A percentile compares a stretch with the other conserved stretches of the same genome.
Evolutionary conservation across 1,140 invertebrate species (phyloP).

Genomic region (Cotesia typhae): DNA sequence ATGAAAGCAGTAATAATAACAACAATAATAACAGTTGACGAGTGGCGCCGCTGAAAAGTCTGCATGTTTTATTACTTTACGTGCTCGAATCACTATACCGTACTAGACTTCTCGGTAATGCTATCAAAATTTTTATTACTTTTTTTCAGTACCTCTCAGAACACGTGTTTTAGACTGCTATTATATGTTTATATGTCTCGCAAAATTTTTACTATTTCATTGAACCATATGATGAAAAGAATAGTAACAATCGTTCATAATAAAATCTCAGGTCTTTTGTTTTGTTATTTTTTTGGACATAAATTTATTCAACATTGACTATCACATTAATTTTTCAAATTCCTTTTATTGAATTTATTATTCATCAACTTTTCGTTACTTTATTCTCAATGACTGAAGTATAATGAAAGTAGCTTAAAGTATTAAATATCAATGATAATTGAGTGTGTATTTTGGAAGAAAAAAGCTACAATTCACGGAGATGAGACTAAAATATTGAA

Average conservation of each 20-base stretch:
- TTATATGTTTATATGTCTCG: neutral
- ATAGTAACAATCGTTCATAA: neutral
- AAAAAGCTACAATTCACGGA: too few relatives aligned
- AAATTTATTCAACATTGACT: too few relatives aligned
- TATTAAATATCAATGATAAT: too few relatives aligned
- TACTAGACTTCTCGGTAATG: constrained; percentile 40
- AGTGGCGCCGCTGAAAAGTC: constrained; percentile 26
- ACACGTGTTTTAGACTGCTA: constrained; percentile 14
- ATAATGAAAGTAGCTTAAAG: too few relatives aligned
- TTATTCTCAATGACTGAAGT: too few relatives aligned
- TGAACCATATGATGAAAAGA: neutral
- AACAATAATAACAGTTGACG: neutral
- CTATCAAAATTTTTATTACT: constrained; percentile 45
- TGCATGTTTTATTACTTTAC: constrained; percentile 53
- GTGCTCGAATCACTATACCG: constrained; percentile 45
- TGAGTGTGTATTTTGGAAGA: too few relatives aligned
- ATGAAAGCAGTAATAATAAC: neutral
- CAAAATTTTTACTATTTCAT: constrained; percentile 6
- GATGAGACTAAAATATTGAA: too few relatives aligned
- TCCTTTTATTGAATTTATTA: too few relatives aligned
- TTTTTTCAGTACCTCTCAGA: constrained; percentile 41
- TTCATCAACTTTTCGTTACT: too few relatives aligned
- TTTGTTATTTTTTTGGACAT: too few relatives aligned
- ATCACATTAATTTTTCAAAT: too few relatives aligned
- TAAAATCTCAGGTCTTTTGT: too few relatives aligned